These are phyloP conservation scores for Halictus quadricinctus DNA, from an alignment of 2,888 invertebrate genomes.

Conservation along the genomic window DNA sequence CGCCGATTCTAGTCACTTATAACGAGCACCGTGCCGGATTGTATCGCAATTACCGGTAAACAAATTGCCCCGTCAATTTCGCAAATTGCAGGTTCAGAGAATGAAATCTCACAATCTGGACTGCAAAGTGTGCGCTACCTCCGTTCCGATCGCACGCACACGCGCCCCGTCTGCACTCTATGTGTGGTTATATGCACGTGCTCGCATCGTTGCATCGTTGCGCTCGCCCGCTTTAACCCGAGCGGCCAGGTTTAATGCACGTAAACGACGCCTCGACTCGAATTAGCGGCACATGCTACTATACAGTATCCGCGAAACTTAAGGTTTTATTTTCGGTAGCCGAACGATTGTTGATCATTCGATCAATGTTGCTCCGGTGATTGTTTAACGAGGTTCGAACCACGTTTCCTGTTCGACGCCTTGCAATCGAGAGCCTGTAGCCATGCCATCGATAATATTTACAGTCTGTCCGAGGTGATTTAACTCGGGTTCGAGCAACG, in stretches of 20 bases:
- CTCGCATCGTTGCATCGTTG: conserved; percentile 20
- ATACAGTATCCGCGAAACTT: not conserved
- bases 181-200: conserved; percentile 54
- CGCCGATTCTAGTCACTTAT: conserved; percentile 64
- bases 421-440: not conserved
- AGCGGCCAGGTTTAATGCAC: conserved; percentile 40
- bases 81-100: conserved; percentile 77
- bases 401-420: not conserved
- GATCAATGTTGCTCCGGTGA: conserved; percentile 5
- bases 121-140: conserved; percentile 62
- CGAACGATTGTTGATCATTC: not conserved
- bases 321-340: conserved; percentile 2
- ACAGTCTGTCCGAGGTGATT: not conserved
- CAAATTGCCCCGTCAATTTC: conserved; percentile 79
- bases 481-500: not conserved
- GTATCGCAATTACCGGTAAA: conserved; percentile 78
- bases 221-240: conserved; percentile 19
- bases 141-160: conserved; percentile 63
- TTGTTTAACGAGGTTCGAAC: not conserved
- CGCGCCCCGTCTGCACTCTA: conserved; percentile 14
- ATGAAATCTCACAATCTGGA: conserved; percentile 78
- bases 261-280: conserved; percentile 36
- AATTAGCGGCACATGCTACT: conserved; percentile 50
- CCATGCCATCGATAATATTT: not conserved
- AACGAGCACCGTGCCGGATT: conserved; percentile 73